These are phyloP conservation scores for Pterocles burchelli DNA, from an alignment of 2,113 vertebrate species.

Conservation along the genomic window DNA sequence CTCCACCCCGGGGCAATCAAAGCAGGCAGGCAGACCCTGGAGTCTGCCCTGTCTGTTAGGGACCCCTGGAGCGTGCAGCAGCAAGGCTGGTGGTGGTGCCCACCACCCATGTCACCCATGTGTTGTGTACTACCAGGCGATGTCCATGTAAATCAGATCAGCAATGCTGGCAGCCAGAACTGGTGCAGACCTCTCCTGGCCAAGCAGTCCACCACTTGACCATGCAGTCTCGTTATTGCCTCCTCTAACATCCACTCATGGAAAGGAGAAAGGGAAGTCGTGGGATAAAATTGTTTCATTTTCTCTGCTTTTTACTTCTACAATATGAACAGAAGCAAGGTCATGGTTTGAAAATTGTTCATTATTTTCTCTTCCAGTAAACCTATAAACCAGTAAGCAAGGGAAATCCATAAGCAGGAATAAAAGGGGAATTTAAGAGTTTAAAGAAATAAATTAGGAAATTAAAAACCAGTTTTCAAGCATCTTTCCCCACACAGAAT, in stretches of 20 bases:
- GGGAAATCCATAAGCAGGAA: not conserved
- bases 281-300: not conserved
- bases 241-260: not conserved
- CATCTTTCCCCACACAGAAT: not conserved
- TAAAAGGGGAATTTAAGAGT: not conserved
- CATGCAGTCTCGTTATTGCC: not conserved
- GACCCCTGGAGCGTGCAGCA: fast-evolving
- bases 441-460: not conserved
- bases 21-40: not conserved
- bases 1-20: fast-evolving
- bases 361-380: not conserved
- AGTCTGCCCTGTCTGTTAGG: not conserved
- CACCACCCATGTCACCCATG: not conserved
- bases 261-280: not conserved
- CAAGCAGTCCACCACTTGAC: not conserved
- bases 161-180: not conserved
- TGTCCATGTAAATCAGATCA: not conserved
- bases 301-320: not conserved
- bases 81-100: not conserved
- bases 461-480: not conserved
- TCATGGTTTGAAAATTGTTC: not conserved
- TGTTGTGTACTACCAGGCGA: not conserved
- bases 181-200: not conserved
- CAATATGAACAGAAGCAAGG: not conserved
- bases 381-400: not conserved